A percentile compares a stretch with the other conserved stretches of the same genome.
These are phyloP conservation scores for Epinephelus coioides DNA, from an alignment of 2,797 vertebrate genomes.

Conservation along the genomic window DNA sequence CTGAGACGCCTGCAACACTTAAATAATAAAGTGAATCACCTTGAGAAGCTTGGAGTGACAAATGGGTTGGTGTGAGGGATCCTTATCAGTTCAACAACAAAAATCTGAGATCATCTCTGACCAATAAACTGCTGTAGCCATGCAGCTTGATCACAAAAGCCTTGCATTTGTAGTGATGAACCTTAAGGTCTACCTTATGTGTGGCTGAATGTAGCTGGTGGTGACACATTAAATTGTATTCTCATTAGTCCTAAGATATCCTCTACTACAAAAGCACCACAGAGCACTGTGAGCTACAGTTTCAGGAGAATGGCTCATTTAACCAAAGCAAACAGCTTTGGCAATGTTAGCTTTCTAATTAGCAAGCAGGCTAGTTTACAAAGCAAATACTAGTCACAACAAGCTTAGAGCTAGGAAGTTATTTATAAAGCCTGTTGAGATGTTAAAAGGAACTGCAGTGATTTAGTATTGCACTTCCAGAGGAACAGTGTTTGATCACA, in stretches of 20 bases:
- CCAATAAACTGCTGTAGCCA: conserved; percentile 11
- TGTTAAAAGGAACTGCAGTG: neutral
- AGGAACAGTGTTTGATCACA: neutral
- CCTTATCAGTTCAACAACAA: conserved; percentile 14
- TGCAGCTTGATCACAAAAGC: conserved; percentile 9
- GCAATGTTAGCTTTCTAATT: conserved; percentile 26
- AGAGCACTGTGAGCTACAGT: conserved; percentile 12
- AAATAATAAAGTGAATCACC: conserved; percentile 77
- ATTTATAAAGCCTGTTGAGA: neutral
- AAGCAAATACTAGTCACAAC: conserved; percentile 7
- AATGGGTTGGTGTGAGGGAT: conserved; percentile 54
- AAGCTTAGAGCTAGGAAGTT: conserved; percentile 13
- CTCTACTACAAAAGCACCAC: neutral
- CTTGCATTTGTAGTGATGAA: neutral
- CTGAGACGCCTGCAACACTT: conserved; percentile 17
- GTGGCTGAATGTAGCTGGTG: neutral
- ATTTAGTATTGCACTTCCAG: neutral
- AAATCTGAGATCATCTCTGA: conserved; percentile 40
- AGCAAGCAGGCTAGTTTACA: conserved; percentile 25
- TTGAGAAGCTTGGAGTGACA: conserved; percentile 92
- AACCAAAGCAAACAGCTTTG: conserved; percentile 29
- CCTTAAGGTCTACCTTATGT: neutral
- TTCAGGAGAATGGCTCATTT: conserved; percentile 1
- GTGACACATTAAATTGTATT: conserved; percentile 11
- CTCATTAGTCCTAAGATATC: conserved; percentile 8